Evolutionary conservation across 2,113 vertebrate genomes (phyloP), one percentile per base, ranked within the genome.

Genomic region (Galemys pyrenaicus): DNA sequence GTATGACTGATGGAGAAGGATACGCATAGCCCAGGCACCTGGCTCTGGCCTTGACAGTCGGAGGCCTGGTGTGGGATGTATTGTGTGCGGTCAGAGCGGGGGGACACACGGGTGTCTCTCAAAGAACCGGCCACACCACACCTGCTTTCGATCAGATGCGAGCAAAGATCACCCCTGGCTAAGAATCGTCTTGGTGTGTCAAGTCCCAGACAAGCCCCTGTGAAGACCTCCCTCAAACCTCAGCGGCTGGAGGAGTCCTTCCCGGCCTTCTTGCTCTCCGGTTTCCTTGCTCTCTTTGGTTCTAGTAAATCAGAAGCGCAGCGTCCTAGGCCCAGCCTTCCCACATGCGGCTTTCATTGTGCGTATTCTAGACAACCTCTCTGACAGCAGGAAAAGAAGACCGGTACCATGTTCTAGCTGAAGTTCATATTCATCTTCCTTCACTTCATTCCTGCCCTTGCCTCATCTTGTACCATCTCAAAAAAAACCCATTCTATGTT

Each of bases 1-100:
- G 98, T 98, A 99, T 99, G 99, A 99, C 98, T 98, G 98, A 99
- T 99, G 98, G 98, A 98, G 98, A 98, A 98, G 98, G 98, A 98
- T 98, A 97, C 97, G 98, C 97, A 91, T 97, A 98, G 98, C 98
- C 98, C 96, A 97, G 98, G 98, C 98, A 99, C 99, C 99, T 99
- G 99, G 98, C 98, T 98, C 98, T 98, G 98, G 99, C 99, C 99
- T 99, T 99, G 98, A 98, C 98, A 98, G 98, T 97, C 97, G 97
- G 96, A 97, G 98, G 97, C 96, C 73, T 65, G 78, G 97, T 28
- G 93, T 75, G 97, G 98, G 98, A 98, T 98, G 98, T 96, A 98
- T 97, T 97, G 98, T 98, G 97, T 80, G 97, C 92, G 97, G 98
- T 97, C 98, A 98, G 94, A 98, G 97, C 97, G 91, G 97, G 91